phyloP scores from a whole-genome alignment of 2,888 invertebrate genomes.

The Sarcophaga carnaria region DNA sequence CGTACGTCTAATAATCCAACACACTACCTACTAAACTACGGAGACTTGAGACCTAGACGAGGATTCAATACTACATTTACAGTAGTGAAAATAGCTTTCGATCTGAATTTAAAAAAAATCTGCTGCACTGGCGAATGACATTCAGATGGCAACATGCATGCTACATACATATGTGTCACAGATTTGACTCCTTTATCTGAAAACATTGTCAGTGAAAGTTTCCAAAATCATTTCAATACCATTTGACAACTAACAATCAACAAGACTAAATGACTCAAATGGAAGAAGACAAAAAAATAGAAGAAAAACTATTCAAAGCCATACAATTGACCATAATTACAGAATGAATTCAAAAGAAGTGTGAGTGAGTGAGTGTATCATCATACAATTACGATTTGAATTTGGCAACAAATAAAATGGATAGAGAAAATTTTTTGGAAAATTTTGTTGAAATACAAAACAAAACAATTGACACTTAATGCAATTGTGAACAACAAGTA shows the following conservation, averaged over 20 bases:
- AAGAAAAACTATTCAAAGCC: neutral
- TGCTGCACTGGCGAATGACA: too few relatives aligned
- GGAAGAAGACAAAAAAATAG: neutral
- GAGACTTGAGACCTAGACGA: too few relatives aligned
- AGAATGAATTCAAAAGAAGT: constrained; percentile 60
- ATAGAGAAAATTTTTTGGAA: constrained; percentile 2
- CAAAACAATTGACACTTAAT: constrained; percentile 68
- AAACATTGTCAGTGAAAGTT: constrained; percentile 53
- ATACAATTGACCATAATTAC: constrained; percentile 63
- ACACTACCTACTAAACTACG: too few relatives aligned
- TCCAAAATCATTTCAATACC: constrained; percentile 33
- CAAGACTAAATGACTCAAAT: constrained; percentile 23
- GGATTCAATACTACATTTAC: too few relatives aligned
- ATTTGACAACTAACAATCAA: constrained; percentile 57
- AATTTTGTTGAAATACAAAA: neutral
- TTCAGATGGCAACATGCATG: too few relatives aligned
- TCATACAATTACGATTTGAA: constrained; percentile 29
- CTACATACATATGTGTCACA: too few relatives aligned
- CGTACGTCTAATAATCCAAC: too few relatives aligned
- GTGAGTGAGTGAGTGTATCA: neutral
- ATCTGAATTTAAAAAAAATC: too few relatives aligned
- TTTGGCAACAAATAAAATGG: constrained; percentile 35
- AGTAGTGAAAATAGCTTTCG: too few relatives aligned
- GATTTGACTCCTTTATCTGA: too few relatives aligned
- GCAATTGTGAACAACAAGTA: constrained; percentile 58